Conservation (phyloP, 2,888 invertebrate species). For the Hypomecis atomaria region DNA sequence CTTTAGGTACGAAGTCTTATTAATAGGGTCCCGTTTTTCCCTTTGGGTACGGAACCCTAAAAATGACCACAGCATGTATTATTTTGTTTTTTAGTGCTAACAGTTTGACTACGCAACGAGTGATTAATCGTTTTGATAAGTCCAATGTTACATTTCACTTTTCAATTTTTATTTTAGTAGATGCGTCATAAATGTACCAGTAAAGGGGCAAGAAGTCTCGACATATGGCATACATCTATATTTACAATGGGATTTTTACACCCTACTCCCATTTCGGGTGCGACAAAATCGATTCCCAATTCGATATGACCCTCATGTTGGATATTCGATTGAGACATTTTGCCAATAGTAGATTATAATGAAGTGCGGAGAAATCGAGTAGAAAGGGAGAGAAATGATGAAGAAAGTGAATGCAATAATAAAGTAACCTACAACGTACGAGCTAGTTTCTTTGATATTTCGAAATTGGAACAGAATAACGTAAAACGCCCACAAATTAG, state of each 20-base stretch:
- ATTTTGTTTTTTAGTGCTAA: no score
- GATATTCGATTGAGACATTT: conserved; percentile 66
- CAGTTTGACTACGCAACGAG: no score
- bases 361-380: conserved; percentile 31
- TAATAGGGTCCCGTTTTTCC: no score
- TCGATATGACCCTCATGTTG: conserved; percentile 77
- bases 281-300: conserved; percentile 82
- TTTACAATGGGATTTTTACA: conserved; percentile 79
- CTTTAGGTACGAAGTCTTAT: no score
- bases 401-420: background rate
- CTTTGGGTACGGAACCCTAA: no score
- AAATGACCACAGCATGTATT: no score
- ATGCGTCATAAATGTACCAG: conserved; percentile 35
- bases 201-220: conserved; percentile 56
- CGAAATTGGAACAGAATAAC: no score
- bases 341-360: conserved; percentile 45
- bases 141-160: no score
- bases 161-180: background rate
- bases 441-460: background rate
- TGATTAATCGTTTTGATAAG: no score
- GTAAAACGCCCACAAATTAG: no score
- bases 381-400: conserved; percentile 29
- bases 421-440: background rate
- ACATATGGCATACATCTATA: conserved; percentile 80
- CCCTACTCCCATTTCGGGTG: conserved; percentile 73